A percentile compares a stretch with the other conserved stretches of the same genome.
These are phyloP conservation scores for Dexiosoma caninum DNA, from an alignment of 2,888 invertebrate species.

Conservation along the genomic window DNA sequence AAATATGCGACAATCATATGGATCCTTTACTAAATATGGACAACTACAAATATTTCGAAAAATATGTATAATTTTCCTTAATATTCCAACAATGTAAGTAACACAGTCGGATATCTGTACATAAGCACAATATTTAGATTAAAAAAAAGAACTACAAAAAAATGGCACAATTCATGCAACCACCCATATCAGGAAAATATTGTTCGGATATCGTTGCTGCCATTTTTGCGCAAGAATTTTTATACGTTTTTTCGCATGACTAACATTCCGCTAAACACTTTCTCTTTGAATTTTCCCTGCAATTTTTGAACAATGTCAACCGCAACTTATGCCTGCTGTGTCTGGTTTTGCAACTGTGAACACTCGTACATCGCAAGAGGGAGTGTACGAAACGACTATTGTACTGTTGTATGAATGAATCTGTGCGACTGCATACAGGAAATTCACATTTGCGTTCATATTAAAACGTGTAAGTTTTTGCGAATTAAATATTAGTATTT, in stretches of 20 bases:
- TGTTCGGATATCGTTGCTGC: neutral
- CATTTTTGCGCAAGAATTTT: slow-evolving; percentile 15
- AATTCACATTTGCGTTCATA: slow-evolving; percentile 49
- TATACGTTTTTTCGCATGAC: slow-evolving; percentile 23
- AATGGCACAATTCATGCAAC: neutral
- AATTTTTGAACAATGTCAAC: slow-evolving; percentile 33
- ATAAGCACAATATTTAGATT: too few relatives aligned
- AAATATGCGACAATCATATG: neutral
- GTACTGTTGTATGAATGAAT: neutral
- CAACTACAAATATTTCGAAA: too few relatives aligned
- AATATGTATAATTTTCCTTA: too few relatives aligned
- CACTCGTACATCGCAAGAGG: neutral
- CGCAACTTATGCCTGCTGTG: slow-evolving; percentile 35
- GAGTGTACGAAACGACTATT: neutral
- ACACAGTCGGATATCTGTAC: too few relatives aligned
- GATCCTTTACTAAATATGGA: neutral
- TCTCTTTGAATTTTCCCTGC: slow-evolving; percentile 46
- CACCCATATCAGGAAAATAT: slow-evolving; percentile 12
- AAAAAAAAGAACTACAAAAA: too few relatives aligned
- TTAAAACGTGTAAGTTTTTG: slow-evolving; percentile 41
- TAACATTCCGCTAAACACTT: slow-evolving; percentile 54
- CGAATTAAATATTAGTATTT: slow-evolving; percentile 1
- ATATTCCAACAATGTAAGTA: too few relatives aligned
- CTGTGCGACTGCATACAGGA: slow-evolving; percentile 14
- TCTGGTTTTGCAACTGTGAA: slow-evolving; percentile 3